Conservation (phyloP, 2,797 vertebrate species). For the Podarcis siculus region DNA sequence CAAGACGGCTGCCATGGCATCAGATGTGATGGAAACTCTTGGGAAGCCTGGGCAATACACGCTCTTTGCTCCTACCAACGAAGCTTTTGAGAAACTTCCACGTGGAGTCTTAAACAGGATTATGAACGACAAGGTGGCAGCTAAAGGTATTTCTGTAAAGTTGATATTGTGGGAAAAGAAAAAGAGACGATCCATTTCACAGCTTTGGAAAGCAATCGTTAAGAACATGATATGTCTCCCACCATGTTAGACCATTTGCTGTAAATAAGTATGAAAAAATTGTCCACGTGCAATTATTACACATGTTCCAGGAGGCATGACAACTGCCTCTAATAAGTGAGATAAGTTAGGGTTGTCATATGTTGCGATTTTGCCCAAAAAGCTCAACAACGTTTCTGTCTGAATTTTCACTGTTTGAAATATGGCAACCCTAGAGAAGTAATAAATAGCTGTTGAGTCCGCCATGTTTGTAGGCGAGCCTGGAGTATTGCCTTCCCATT, state of each 20-base stretch:
- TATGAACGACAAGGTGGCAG: constrained; percentile 85
- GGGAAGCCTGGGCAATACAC: constrained; percentile 91
- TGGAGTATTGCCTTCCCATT: not conserved
- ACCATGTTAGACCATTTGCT: not conserved
- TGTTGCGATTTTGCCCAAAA: no score
- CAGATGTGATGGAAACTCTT: constrained; percentile 85
- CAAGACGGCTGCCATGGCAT: constrained; percentile 83
- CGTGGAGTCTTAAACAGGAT: constrained; percentile 87
- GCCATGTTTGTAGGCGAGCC: not conserved
- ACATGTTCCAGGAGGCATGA: not conserved
- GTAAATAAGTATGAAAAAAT: not conserved
- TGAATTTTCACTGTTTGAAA: no score
- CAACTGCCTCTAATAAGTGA: not conserved
- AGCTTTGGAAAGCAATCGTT: not conserved
- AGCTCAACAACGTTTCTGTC: no score
- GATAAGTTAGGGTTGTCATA: no score
- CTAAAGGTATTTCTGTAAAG: constrained; percentile 83
- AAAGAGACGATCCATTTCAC: not conserved
- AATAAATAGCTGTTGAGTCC: not conserved
- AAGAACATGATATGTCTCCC: not conserved
- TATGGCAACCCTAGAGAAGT: not conserved
- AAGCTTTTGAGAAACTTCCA: constrained; percentile 90
- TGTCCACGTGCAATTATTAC: not conserved
- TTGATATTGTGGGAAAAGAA: not conserved
- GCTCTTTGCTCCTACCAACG: constrained; percentile 94